Evolutionary conservation across 1,140 invertebrate species (phyloP).

Genomic region (Halictus rubicundus): DNA sequence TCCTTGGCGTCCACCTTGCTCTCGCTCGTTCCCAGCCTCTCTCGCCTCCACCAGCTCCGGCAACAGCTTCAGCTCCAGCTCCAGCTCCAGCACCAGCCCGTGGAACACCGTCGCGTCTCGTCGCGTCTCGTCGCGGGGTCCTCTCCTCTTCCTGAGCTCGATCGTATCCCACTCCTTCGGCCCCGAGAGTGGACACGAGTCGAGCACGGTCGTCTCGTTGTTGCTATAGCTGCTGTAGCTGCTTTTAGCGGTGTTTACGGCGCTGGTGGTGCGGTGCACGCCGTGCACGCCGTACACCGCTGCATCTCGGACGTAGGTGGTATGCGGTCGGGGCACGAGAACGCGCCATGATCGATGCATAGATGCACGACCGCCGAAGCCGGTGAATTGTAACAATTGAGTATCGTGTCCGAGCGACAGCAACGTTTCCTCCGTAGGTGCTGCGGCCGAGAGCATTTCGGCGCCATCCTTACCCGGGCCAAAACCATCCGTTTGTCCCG

Average conservation of each 20-base stretch:
- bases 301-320: conserved; percentile 15
- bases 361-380: neutral
- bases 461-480: no score
- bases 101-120: no score
- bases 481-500: no score
- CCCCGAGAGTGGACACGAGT: conserved; percentile 3
- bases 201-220: neutral
- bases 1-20: conserved; percentile 27
- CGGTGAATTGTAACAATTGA: conserved; percentile 20
- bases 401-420: no score
- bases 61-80: neutral
- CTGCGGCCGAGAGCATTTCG: neutral
- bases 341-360: neutral
- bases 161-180: conserved; percentile 3
- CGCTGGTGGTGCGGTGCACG: conserved; percentile 2
- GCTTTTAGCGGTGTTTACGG: conserved; percentile 20
- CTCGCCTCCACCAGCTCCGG: conserved; percentile 24
- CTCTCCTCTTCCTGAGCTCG: neutral
- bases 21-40: conserved; percentile 48
- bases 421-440: neutral
- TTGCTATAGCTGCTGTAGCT: neutral
- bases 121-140: neutral
- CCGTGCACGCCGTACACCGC: neutral
- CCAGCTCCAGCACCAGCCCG: no score
- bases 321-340: neutral